Conservation (phyloP, 2,888 invertebrate species). For the Onthophagus sagittarius region DNA sequence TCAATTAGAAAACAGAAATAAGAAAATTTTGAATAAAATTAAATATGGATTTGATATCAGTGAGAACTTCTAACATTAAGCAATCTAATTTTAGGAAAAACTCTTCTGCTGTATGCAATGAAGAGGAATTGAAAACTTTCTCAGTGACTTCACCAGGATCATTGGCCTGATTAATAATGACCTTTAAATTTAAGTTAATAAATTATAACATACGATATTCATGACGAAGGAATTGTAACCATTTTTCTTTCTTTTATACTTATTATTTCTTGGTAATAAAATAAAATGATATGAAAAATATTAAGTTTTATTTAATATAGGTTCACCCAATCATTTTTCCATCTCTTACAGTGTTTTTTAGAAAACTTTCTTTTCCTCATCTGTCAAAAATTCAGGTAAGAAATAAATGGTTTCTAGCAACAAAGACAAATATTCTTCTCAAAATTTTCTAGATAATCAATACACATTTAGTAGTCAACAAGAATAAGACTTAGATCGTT, state of each 20-base stretch:
- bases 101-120: conserved; percentile 40
- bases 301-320: conserved; percentile 86
- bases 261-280: conserved; percentile 13
- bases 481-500: too few relatives aligned
- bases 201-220: neutral
- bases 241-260: conserved; percentile 16
- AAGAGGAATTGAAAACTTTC: conserved; percentile 45
- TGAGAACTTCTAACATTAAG: neutral
- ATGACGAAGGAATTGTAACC: neutral
- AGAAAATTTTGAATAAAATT: neutral
- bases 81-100: conserved; percentile 44
- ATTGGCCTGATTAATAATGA: conserved; percentile 16
- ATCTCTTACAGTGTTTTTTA: conserved; percentile 78
- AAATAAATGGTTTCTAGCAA: conserved; percentile 93
- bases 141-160: conserved; percentile 20
- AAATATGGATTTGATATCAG: neutral
- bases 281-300: conserved; percentile 6
- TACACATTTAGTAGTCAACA: too few relatives aligned
- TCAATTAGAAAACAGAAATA: neutral
- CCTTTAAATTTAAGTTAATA: conserved; percentile 1
- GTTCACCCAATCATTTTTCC: conserved; percentile 84
- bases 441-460: conserved; percentile 77
- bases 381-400: conserved; percentile 88
- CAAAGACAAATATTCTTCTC: conserved; percentile 83
- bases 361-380: conserved; percentile 78